These are phyloP conservation scores for Aurelia aurita complex sp. Pacific DNA, from an alignment of 30 jellyfish, hydroid and myxozoan species.

Conservation along the genomic window DNA sequence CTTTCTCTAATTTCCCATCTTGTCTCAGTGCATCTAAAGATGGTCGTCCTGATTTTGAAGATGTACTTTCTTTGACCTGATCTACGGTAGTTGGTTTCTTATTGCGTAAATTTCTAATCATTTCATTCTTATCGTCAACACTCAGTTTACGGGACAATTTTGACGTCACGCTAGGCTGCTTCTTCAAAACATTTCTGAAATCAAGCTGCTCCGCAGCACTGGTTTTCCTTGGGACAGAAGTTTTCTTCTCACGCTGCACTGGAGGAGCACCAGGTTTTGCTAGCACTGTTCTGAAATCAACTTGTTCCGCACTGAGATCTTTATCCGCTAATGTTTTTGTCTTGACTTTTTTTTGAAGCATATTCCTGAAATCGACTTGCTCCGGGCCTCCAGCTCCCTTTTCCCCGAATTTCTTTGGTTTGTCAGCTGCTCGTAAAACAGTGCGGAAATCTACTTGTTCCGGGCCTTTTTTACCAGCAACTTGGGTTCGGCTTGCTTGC, in stretches of 20 bases:
- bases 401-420: constrained; percentile 35
- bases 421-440: constrained; percentile 63
- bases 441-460: constrained; percentile 98
- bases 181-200: constrained; percentile 82
- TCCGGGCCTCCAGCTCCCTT: constrained; percentile 65
- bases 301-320: constrained; percentile 87
- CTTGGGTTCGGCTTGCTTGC: constrained; percentile 6
- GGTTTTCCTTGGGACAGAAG: constrained; percentile 36
- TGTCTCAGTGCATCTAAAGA: constrained; percentile 45
- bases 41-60: constrained; percentile 51
- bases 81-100: constrained; percentile 8
- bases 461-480: constrained; percentile 55
- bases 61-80: constrained; percentile 7
- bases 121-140: constrained; percentile 40
- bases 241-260: constrained; percentile 45
- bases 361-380: constrained; percentile 92
- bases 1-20: constrained; percentile 48
- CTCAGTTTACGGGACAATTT: constrained; percentile 38
- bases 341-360: constrained; percentile 73
- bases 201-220: constrained; percentile 89
- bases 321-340: constrained; percentile 71
- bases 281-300: constrained; percentile 92
- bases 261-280: constrained; percentile 62
- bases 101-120: constrained; percentile 32
- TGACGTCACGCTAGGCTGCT: constrained; percentile 56